These are phyloP conservation scores for Podiceps cristatus DNA, from an alignment of 2,113 vertebrate species.

Conservation along the genomic window DNA sequence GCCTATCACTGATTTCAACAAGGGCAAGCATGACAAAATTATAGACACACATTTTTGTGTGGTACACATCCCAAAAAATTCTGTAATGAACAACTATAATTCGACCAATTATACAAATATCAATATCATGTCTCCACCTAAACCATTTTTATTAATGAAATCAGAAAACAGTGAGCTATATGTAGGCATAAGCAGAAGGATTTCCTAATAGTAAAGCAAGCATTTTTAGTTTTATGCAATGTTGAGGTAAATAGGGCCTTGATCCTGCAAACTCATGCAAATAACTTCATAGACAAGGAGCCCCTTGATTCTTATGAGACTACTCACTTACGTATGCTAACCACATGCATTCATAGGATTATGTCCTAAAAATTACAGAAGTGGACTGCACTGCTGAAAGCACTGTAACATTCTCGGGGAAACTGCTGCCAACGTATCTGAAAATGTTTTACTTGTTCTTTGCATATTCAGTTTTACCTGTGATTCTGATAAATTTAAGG, in stretches of 20 bases:
- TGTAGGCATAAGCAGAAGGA: neutral
- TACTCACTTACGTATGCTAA: neutral
- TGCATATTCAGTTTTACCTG: neutral
- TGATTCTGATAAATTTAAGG: neutral
- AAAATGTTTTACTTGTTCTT: neutral
- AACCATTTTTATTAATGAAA: neutral
- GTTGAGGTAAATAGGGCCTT: neutral
- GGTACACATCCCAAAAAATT: neutral
- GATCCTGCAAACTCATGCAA: neutral
- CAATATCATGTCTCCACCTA: neutral
- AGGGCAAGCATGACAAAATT: neutral
- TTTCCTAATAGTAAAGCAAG: neutral
- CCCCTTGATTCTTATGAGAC: neutral
- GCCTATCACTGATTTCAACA: neutral
- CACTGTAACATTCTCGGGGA: neutral
- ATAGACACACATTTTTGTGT: neutral
- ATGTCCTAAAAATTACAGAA: neutral
- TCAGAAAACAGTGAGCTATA: neutral
- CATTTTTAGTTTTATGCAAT: neutral
- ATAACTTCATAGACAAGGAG: neutral
- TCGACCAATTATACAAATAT: neutral
- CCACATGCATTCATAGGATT: neutral
- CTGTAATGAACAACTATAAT: neutral
- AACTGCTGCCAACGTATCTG: neutral
- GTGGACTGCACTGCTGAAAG: neutral